Base-by-base conservation (phyloP, 2,888 invertebrate genomes). In the Coenonympha arcania region DNA sequence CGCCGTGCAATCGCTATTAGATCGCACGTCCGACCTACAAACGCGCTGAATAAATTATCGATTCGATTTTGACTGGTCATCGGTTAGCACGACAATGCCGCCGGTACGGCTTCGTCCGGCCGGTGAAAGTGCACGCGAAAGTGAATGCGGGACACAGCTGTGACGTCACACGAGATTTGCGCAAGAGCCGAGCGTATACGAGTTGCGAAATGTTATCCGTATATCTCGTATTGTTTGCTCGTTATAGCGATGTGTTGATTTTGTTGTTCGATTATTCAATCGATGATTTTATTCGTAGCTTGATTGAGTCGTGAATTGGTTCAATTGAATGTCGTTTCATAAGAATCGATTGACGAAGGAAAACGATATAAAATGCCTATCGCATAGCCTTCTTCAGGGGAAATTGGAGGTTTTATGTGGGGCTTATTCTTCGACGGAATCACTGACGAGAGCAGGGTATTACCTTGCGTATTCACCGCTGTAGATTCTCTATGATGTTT, bases 101-200 rank as follows among this genome's bases (percentile, higher is more conserved):
- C 53, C 65, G 61, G 56, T 61, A 67, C 63, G 69, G 69, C 71
- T 65, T 33, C 31, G 58, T 58, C 66, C 63, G 55, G 57, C 69
- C 67, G 79, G 85, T 78, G 86, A 86, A 85, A 85, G 85, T 86
- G 80, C 74, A 74, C 70, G 83, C 81, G 87, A 86, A 85, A 87
- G 87, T 79, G 82, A 85, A 84, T 75, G 82, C 85, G 84, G 83
- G 83, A 84, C 76, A 71, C 68, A 68, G 64, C 63, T 65, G 61
- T 85, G 80, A 83, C 85, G 85, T 83, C 85, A 83, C 67, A 51
- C 55, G 52, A 68, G 73, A 71, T 81, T 82, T 83, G 84, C 83
- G 82, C 81, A 82, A 85, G 66, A 72, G 65, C 69, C 84, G 66
- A 72, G 65, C 69, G 64, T 63, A 64, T 64, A 46, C 56, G 57